phyloP scores from a whole-genome alignment of 2,888 invertebrate species.

The Pimpla rufipes region DNA sequence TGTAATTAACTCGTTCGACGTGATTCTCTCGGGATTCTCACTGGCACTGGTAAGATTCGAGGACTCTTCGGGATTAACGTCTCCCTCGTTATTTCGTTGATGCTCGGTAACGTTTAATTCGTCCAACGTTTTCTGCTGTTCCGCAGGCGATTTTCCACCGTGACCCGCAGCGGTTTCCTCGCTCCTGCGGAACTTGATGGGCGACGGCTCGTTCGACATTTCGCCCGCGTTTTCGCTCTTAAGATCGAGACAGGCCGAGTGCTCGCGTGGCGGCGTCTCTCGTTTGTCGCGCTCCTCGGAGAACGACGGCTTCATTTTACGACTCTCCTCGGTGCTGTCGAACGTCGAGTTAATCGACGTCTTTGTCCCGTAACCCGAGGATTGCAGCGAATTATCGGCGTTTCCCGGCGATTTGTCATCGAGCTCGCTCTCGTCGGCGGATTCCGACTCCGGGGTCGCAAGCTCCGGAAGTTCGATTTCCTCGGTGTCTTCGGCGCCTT shows the following conservation, averaged over 20 bases:
- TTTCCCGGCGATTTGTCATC: conserved; percentile 3
- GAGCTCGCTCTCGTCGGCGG: conserved; percentile 6
- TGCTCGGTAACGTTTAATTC: neutral
- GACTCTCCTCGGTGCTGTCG: neutral
- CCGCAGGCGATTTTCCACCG: neutral
- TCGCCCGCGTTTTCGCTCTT: neutral
- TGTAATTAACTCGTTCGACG: too few species aligned
- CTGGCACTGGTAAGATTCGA: neutral
- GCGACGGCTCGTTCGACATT: neutral
- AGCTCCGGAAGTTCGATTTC: neutral
- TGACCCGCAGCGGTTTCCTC: neutral
- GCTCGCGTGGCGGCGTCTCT: too few species aligned
- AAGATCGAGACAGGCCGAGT: neutral
- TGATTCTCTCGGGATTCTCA: neutral
- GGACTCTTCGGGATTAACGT: neutral
- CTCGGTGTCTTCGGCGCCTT: neutral
- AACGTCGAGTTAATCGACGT: neutral
- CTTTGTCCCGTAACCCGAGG: conserved; percentile 27
- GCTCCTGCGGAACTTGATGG: conserved; percentile 8
- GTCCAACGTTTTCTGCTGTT: neutral
- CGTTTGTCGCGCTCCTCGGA: neutral
- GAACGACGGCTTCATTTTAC: neutral
- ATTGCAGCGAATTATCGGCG: neutral
- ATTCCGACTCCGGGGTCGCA: neutral
- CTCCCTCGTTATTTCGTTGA: neutral